phyloP scores from a whole-genome alignment of 2,888 invertebrate genomes.

The Melanargia galathea region DNA sequence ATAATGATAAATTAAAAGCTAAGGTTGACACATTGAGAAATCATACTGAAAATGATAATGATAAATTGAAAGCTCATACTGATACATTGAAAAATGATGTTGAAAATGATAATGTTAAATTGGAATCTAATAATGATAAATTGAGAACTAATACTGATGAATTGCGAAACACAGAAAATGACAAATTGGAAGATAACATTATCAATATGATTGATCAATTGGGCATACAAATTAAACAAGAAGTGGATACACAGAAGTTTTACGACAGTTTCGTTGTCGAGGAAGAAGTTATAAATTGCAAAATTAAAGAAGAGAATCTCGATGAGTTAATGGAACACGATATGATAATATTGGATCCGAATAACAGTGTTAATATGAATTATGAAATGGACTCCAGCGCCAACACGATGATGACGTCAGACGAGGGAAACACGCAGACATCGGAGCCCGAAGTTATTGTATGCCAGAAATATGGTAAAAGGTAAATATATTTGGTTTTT shows the following conservation, averaged over 20 bases:
- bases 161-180: no score
- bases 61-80: neutral
- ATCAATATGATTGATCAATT: neutral
- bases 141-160: neutral
- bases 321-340: constrained; percentile 6
- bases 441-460: neutral
- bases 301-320: constrained; percentile 7
- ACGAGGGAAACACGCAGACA: neutral
- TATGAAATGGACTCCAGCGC: neutral
- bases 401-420: neutral
- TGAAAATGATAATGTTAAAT: neutral
- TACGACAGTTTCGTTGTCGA: neutral
- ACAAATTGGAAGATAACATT: neutral
- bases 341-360: constrained; percentile 16
- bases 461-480: neutral
- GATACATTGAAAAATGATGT: neutral
- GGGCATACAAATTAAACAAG: neutral
- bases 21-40: neutral
- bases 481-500: neutral
- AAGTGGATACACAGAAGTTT: neutral
- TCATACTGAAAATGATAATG: neutral
- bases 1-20: neutral
- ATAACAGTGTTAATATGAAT: neutral
- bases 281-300: neutral
- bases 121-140: neutral